A percentile compares a stretch with the other conserved stretches of the same genome.
Conservation (phyloP, 2,888 invertebrate genomes). For the Brachypalpus laphriformis region DNA sequence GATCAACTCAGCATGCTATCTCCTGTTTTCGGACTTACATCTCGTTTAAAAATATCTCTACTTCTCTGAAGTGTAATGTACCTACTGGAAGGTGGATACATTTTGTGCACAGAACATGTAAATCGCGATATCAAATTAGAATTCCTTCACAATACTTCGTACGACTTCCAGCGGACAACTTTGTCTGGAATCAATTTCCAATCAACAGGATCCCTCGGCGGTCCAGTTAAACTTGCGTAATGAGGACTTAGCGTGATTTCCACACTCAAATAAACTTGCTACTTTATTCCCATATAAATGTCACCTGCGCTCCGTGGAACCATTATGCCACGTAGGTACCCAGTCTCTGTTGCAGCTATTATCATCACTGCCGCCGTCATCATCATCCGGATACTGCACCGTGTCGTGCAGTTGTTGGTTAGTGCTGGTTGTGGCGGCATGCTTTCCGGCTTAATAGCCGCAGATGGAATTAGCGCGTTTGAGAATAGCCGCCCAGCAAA, state of each 20-base stretch:
- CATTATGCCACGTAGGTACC: conserved; percentile 44
- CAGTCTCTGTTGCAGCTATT: conserved; percentile 1
- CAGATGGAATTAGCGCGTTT: conserved; percentile 58
- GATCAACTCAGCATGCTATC: neutral
- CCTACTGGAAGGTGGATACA: too few species aligned
- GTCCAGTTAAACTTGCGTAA: conserved; percentile 65
- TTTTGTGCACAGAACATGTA: too few species aligned
- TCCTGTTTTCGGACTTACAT: neutral
- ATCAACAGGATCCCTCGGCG: conserved; percentile 67
- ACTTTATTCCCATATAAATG: conserved; percentile 67
- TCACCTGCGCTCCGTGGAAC: conserved; percentile 17
- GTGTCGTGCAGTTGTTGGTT: neutral
- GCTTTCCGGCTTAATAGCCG: conserved; percentile 31
- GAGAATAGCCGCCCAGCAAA: conserved; percentile 49
- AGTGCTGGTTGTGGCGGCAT: conserved; percentile 6
- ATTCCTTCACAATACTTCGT: neutral
- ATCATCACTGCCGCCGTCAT: conserved; percentile 9
- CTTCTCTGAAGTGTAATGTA: neutral
- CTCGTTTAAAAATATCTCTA: neutral
- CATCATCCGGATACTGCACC: conserved; percentile 68
- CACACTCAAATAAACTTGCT: conserved; percentile 51
- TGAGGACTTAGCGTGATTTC: conserved; percentile 61
- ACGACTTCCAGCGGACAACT: neutral
- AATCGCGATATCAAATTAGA: neutral
- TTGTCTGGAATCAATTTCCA: conserved; percentile 48